A percentile compares a stretch with the other conserved stretches of the same genome.
Evolutionary conservation across 1,140 invertebrate species (phyloP).

Genomic region (Drosophila leontia): DNA sequence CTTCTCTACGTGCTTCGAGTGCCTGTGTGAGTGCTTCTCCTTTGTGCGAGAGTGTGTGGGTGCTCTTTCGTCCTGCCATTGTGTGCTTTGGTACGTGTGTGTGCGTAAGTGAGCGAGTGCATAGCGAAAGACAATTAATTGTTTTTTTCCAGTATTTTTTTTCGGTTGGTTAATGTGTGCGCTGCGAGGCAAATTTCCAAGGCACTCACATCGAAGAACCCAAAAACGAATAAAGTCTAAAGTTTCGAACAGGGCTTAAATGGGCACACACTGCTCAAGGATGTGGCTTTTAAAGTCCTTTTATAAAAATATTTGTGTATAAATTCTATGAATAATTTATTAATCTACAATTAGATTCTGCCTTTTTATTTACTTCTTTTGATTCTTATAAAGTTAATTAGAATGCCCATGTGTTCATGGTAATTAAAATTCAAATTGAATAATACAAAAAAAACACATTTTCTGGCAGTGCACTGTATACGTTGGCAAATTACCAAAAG

Average conservation of each 20-base stretch:
- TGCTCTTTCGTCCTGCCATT: constrained; percentile 54
- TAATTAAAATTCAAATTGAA: background rate
- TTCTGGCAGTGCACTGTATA: constrained; percentile 9
- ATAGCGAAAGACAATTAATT: constrained; percentile 81
- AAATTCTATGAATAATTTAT: too few species aligned
- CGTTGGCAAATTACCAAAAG: constrained; percentile 50
- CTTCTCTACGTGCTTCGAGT: constrained; percentile 75
- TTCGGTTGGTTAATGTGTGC: constrained; percentile 37
- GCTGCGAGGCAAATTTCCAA: constrained; percentile 53
- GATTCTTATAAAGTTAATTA: background rate
- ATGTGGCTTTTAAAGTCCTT: background rate
- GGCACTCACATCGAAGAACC: constrained; percentile 32
- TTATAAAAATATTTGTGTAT: background rate
- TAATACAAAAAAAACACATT: background rate
- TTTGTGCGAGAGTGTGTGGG: constrained; percentile 30
- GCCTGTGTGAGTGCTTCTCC: constrained; percentile 34
- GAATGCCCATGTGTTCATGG: too few species aligned
- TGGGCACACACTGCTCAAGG: constrained; percentile 18
- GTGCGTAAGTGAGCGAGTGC: constrained; percentile 44
- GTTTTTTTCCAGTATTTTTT: constrained; percentile 45
- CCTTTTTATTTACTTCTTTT: background rate
- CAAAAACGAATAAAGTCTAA: constrained; percentile 30
- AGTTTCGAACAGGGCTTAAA: constrained; percentile 43
- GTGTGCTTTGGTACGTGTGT: constrained; percentile 13
- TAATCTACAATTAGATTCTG: background rate